Base-by-base conservation (phyloP, 2,797 vertebrate genomes). In the Coregonus ussuriensis region DNA sequence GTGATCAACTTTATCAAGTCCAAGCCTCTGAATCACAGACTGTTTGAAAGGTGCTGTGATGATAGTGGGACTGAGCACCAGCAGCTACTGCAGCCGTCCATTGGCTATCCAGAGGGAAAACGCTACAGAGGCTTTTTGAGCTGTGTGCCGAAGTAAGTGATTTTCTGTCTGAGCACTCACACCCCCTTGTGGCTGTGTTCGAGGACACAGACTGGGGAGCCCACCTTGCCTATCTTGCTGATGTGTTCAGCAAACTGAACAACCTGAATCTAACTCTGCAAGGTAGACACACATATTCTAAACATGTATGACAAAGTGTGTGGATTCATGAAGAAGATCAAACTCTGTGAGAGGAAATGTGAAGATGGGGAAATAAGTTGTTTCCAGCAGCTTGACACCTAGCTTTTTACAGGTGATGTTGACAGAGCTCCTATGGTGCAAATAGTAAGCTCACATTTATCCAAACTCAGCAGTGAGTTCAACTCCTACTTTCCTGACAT, bases 111-210 rank as follows among this genome's bases (percentile, higher is more conserved):
- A 18, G 16, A 56, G 54, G 54, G 54, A 18, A 56, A n/a, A 5
- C 5, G 15, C 54, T 56, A 56, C 66, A 37, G 31, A 1, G 37
- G 29, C 68, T 79, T 37, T 80, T 71, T 11, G 70, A 83, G 5
- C 70, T 79, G 15, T 0, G 4, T 53, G 31, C 41, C 4, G 59
- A 84, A 71, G 75, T 74, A 3, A 47, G 15, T 69, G 29, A 51
- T 41, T 83, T 80, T 77, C 56, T 77, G 6, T 77, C 69, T 77
- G 6, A 74, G 13, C 79, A 71, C 2, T 0, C 9, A 72, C 80
- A 63, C 29, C 74, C 74, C 31, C 47, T 67, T 77, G 74, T 56
- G 53, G 68, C 56, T 35, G 74, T 79, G 76, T 83, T 79, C n/a
- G 1, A 82, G 56, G 63, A 76, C 72, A 73, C 63, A 21, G 59